Percentiles rank a stretch among this genome's conserved stretches.
These are phyloP conservation scores for Mylabris phalerata DNA, from an alignment of 1,140 invertebrate species.

Conservation along the genomic window DNA sequence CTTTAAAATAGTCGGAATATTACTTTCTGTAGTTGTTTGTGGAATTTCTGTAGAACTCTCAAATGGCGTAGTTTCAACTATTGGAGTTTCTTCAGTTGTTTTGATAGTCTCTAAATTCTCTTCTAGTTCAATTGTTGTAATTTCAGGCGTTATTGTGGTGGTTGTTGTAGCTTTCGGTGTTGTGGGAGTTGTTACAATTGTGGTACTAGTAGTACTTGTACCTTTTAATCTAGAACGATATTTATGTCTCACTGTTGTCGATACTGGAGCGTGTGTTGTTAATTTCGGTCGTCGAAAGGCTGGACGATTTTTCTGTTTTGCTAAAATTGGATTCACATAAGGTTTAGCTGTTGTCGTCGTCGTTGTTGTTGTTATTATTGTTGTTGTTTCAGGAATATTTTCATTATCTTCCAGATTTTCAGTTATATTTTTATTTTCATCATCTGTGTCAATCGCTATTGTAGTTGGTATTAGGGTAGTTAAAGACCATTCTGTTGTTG, in stretches of 20 bases:
- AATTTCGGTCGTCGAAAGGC: conserved; percentile 1
- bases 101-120: neutral
- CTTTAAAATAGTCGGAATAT: no score
- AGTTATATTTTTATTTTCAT: neutral
- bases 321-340: conserved; percentile 5
- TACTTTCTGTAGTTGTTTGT: no score
- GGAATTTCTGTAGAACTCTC: no score
- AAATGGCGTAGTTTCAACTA: no score
- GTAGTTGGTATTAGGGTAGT: no score
- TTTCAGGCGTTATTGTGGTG: no score
- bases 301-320: conserved; percentile 8
- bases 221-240: neutral
- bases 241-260: neutral
- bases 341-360: conserved; percentile 1
- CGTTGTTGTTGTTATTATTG: conserved; percentile 4
- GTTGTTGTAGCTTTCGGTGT: no score
- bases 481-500: no score
- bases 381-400: neutral
- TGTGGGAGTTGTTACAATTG: neutral
- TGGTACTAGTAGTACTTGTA: neutral
- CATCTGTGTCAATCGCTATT: no score
- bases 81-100: conserved; percentile 7
- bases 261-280: neutral
- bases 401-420: neutral
- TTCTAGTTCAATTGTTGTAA: no score